phyloP scores from a whole-genome alignment of 1,140 invertebrate species.

The Meloidogyne exigua region DNA sequence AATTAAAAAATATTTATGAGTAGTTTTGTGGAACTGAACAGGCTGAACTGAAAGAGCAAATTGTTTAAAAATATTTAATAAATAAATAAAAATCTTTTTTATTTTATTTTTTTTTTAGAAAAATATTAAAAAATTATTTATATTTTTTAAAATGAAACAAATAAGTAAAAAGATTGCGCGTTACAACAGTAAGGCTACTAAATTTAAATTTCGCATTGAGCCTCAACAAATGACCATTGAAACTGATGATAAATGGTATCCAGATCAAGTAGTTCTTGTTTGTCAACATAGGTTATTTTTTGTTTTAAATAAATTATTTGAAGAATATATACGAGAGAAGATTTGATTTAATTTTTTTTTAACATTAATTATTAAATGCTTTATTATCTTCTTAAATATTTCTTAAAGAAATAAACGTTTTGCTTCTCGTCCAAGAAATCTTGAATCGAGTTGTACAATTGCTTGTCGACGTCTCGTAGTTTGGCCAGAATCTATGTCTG shows the following conservation, averaged over 20 bases:
- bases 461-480: conserved; percentile 19
- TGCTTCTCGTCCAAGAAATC: neutral
- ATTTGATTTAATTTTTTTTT: neutral
- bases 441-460: conserved; percentile 14
- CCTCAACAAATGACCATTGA: conserved; percentile 20
- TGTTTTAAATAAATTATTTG: too few species aligned
- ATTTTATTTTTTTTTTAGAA: neutral
- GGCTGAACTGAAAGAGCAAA: too few species aligned
- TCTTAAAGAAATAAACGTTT: neutral
- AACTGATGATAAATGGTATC: conserved; percentile 9
- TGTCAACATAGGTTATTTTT: conserved; percentile 12
- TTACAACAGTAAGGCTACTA: neutral
- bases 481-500: conserved; percentile 9
- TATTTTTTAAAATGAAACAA: neutral
- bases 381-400: neutral
- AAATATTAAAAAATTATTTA: neutral
- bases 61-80: too few species aligned
- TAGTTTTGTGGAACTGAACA: too few species aligned
- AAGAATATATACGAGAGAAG: too few species aligned
- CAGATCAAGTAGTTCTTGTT: conserved; percentile 18
- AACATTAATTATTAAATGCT: neutral
- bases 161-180: neutral
- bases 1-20: too few species aligned
- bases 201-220: conserved; percentile 6
- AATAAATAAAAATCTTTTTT: too few species aligned